Percentiles rank a stretch among this genome's conserved stretches.
Conservation (phyloP, 2,797 vertebrate species). For the Chanos chanos region DNA sequence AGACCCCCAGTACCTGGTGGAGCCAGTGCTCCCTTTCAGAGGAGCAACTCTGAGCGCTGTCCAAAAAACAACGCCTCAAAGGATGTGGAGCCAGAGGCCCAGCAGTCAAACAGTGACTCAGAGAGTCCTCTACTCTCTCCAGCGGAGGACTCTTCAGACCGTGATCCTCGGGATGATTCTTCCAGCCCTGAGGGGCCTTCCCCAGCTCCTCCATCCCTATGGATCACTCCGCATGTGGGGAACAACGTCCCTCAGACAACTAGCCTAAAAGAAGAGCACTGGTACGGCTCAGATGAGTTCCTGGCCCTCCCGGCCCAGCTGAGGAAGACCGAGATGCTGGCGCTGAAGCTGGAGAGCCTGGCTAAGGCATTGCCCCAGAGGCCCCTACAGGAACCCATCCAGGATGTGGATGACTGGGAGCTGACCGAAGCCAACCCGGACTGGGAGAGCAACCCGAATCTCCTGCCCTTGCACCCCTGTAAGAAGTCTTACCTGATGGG, state of each 20-base stretch:
- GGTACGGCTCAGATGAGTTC: conserved; percentile 97
- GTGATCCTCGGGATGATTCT: conserved; percentile 46
- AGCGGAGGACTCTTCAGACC: conserved; percentile 30
- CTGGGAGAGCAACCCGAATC: conserved; percentile 71
- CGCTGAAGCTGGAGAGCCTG: conserved; percentile 87
- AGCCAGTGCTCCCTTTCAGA: conserved; percentile 50
- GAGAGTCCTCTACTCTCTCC: conserved; percentile 60
- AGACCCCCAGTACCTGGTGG: conserved; percentile 32
- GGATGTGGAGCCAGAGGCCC: conserved; percentile 10
- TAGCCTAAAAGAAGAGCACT: conserved; percentile 70
- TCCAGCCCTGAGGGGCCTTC: conserved; percentile 36
- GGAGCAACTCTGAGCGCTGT: conserved; percentile 62
- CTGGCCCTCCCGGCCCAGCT: conserved; percentile 91
- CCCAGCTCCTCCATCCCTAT: conserved; percentile 45
- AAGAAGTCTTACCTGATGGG: conserved; percentile 55
- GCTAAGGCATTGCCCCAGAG: conserved; percentile 80
- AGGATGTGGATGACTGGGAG: conserved; percentile 97
- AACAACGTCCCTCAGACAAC: conserved; percentile 5
- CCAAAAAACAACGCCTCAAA: conserved; percentile 42
- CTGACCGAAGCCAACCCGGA: conserved; percentile 87
- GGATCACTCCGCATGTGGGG: conserved; percentile 45
- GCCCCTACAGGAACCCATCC: conserved; percentile 73
- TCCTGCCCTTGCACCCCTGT: conserved; percentile 56
- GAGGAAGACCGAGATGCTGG: conserved; percentile 86
- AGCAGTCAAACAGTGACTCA: conserved; percentile 50